Percentiles rank a stretch among this genome's conserved stretches.
These are phyloP conservation scores for Dendrolimus houi DNA, from an alignment of 2,888 invertebrate genomes.

Conservation along the genomic window DNA sequence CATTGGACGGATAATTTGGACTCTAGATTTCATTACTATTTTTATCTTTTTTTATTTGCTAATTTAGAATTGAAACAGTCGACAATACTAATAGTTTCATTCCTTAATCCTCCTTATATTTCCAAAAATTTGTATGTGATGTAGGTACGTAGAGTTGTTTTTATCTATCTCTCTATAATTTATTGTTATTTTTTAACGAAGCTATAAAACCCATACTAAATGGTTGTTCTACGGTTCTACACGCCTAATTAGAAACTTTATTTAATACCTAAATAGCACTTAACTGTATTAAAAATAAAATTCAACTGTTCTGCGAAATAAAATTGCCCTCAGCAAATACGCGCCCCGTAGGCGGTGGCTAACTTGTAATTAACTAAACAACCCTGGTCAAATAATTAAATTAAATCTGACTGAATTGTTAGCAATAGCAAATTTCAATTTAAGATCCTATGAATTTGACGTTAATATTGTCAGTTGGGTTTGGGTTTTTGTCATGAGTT, in stretches of 20 bases:
- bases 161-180: too few relatives aligned
- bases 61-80: too few relatives aligned
- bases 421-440: not conserved
- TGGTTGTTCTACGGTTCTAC: not conserved
- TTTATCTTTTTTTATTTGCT: too few relatives aligned
- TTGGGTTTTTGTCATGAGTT: too few relatives aligned
- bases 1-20: too few relatives aligned
- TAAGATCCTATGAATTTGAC: too few relatives aligned
- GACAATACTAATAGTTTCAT: too few relatives aligned
- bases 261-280: constrained; percentile 23
- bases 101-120: too few relatives aligned
- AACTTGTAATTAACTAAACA: constrained; percentile 35
- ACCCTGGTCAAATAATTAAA: constrained; percentile 16
- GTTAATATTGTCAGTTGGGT: too few relatives aligned
- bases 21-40: too few relatives aligned
- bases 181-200: not conserved
- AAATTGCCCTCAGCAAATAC: constrained; percentile 15
- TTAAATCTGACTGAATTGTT: constrained; percentile 11
- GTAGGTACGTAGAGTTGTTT: too few relatives aligned
- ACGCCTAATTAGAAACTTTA: not conserved
- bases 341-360: constrained; percentile 24
- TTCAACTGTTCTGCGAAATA: constrained; percentile 46
- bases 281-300: constrained; percentile 51
- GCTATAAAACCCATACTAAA: not conserved
- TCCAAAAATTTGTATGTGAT: too few relatives aligned